Evolutionary conservation across 1,140 invertebrate species (phyloP).

Genomic region (Phymastichus coffea): DNA sequence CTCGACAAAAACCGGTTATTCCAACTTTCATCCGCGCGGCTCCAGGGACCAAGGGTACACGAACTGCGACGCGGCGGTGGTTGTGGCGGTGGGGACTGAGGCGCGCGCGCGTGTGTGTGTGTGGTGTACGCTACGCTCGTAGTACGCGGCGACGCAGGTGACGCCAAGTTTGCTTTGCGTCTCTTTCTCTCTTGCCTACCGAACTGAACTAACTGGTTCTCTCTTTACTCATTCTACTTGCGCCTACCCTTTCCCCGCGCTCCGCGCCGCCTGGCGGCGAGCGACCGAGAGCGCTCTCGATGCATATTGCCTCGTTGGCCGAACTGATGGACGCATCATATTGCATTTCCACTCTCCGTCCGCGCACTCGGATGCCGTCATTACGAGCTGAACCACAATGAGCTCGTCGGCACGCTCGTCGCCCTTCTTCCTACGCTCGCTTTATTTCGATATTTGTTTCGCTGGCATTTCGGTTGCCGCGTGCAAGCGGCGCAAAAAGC

Average conservation of each 20-base stretch:
- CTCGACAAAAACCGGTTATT: slow-evolving; percentile 34
- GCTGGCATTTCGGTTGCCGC: no score
- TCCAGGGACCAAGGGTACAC: slow-evolving; percentile 6
- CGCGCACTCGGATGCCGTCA: no score
- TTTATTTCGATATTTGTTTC: no score
- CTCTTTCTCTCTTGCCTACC: not conserved
- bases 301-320: not conserved
- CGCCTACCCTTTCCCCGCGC: not conserved
- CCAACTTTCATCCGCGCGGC: slow-evolving; percentile 26
- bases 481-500: no score
- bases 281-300: no score
- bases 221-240: slow-evolving; percentile 12
- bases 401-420: no score
- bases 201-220: no score
- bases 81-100: not conserved
- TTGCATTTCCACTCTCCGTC: slow-evolving; percentile 1
- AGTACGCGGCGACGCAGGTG: slow-evolving; percentile 17
- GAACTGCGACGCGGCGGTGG: slow-evolving; percentile 10
- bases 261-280: no score
- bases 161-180: slow-evolving; percentile 16
- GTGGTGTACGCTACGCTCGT: not conserved
- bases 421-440: no score
- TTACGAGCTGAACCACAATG: no score
- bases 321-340: slow-evolving; percentile 4
- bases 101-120: not conserved